Conservation (phyloP, 2,113 vertebrate species). For the Calidris pugnax region DNA sequence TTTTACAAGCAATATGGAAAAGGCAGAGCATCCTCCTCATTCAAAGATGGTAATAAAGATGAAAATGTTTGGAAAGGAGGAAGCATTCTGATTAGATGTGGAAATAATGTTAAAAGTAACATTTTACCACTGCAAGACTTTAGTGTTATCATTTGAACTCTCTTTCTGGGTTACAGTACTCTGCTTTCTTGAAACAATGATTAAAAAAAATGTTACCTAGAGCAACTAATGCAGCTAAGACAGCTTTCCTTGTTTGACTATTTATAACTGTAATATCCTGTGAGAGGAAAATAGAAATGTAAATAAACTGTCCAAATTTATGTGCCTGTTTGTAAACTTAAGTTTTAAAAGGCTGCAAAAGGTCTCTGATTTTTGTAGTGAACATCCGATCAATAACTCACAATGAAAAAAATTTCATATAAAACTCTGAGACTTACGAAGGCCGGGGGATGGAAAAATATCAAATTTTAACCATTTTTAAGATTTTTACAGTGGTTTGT, state of each 20-base stretch:
- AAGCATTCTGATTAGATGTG: background rate
- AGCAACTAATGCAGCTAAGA: background rate
- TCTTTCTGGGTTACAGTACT: background rate
- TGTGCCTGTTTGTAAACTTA: background rate
- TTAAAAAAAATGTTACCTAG: background rate
- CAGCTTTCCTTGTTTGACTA: background rate
- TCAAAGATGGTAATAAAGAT: background rate
- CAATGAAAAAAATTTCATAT: background rate
- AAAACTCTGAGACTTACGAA: background rate
- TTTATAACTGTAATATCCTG: background rate
- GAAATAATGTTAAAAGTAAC: background rate
- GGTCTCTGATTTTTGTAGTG: background rate
- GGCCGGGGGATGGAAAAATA: fast-evolving
- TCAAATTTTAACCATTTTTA: background rate
- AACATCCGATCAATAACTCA: background rate
- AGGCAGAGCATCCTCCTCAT: background rate
- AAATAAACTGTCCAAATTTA: background rate
- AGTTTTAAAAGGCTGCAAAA: background rate
- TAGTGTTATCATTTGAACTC: background rate
- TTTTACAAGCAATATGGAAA: background rate
- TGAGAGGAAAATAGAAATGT: background rate
- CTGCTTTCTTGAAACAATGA: background rate
- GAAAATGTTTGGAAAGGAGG: background rate
- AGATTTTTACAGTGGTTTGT: background rate
- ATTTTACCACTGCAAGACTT: background rate